Conservation (phyloP, 2,113 vertebrate genomes). For the Myotis yumanensis region DNA sequence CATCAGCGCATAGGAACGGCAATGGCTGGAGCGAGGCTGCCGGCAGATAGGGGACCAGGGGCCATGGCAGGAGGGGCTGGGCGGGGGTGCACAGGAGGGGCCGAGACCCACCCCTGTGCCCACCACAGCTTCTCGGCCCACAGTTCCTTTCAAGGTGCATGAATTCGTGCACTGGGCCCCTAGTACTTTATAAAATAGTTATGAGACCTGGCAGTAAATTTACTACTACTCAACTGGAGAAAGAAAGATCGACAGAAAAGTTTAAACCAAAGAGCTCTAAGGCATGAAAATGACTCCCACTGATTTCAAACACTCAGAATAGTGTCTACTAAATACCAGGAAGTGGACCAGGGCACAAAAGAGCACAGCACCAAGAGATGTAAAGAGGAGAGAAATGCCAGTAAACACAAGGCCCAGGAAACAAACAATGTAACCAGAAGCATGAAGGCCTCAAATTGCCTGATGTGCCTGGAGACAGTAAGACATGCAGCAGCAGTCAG, state of each 20-base stretch:
- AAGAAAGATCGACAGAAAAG: not conserved
- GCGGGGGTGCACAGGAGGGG: too few species aligned
- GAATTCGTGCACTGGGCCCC: too few species aligned
- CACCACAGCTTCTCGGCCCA: too few species aligned
- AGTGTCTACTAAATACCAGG: not conserved
- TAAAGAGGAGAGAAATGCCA: not conserved
- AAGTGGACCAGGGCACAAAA: not conserved
- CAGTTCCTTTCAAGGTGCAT: too few species aligned
- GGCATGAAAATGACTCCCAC: not conserved
- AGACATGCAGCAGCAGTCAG: not conserved
- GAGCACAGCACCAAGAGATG: not conserved
- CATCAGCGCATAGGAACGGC: too few species aligned
- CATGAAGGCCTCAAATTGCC: not conserved
- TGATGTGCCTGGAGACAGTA: not conserved
- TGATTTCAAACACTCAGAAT: not conserved
- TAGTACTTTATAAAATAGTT: not conserved
- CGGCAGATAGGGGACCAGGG: too few species aligned
- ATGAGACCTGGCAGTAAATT: not conserved
- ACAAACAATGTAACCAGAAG: not conserved
- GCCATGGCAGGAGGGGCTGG: too few species aligned
- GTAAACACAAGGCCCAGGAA: not conserved
- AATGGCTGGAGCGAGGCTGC: too few species aligned
- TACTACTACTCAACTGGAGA: not conserved
- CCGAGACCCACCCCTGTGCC: too few species aligned
- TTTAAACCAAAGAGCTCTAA: not conserved